phyloP scores from a whole-genome alignment of 2,113 vertebrate species.

The Caranx melampygus region DNA sequence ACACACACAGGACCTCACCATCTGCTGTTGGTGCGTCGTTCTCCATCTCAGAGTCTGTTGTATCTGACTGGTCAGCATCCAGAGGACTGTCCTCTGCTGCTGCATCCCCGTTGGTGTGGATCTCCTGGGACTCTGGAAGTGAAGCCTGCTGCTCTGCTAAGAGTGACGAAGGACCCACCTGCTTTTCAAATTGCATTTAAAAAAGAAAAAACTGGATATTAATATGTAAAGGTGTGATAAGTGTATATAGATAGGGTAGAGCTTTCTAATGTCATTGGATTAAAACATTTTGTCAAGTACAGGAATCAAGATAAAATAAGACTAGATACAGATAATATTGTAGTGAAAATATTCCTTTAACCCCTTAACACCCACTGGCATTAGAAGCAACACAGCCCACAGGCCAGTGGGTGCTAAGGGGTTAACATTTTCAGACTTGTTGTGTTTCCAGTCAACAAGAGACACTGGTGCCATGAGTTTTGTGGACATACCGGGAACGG shows the following conservation, averaged over 20 bases:
- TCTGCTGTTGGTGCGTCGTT: constrained; percentile 86
- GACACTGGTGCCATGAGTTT: neutral
- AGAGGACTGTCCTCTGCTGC: constrained; percentile 83
- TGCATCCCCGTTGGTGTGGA: constrained; percentile 83
- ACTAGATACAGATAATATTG: too few species aligned
- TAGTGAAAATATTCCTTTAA: too few species aligned
- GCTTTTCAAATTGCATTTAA: neutral
- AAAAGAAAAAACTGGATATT: neutral
- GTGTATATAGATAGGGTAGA: neutral
- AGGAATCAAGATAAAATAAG: too few species aligned
- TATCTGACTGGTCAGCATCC: constrained; percentile 88
- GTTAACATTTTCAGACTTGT: too few species aligned
- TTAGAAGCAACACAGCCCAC: too few species aligned
- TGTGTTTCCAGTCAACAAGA: too few species aligned
- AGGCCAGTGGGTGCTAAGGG: too few species aligned
- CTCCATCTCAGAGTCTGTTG: constrained; percentile 90
- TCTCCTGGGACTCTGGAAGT: constrained; percentile 86
- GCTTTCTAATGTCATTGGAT: neutral
- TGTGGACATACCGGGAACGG: constrained; percentile 91
- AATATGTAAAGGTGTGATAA: neutral
- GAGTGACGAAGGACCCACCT: constrained; percentile 89
- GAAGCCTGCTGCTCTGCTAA: constrained; percentile 88
- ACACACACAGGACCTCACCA: constrained; percentile 69
- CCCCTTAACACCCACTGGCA: too few species aligned
- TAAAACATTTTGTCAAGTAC: too few species aligned